These are phyloP conservation scores for Villa cingulata DNA, from an alignment of 2,888 invertebrate species.

Conservation along the genomic window DNA sequence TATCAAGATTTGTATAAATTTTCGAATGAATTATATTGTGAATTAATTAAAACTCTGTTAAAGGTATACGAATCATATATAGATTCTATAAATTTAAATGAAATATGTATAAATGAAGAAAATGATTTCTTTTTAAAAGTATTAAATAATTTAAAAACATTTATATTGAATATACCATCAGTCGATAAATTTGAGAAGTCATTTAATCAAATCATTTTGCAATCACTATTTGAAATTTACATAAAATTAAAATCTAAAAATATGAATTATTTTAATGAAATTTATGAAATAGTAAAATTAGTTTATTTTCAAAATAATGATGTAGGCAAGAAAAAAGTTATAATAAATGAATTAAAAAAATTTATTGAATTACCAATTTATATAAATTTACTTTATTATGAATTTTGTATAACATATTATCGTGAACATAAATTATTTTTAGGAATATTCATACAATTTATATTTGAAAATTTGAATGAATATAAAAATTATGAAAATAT, in stretches of 20 bases:
- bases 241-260: conserved; percentile 18
- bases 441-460: conserved; percentile 6
- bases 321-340: conserved; percentile 4
- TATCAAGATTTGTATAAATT: conserved; percentile 25
- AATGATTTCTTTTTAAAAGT: conserved; percentile 20
- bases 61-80: conserved; percentile 17
- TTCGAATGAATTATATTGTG: conserved; percentile 18
- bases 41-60: conserved; percentile 20
- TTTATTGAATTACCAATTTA: conserved; percentile 18
- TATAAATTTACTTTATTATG: conserved; percentile 21
- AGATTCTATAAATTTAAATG: conserved; percentile 7
- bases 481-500: conserved; percentile 7
- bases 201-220: conserved; percentile 17
- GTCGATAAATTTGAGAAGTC: conserved; percentile 10
- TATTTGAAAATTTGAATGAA: conserved; percentile 9
- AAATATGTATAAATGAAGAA: conserved; percentile 16
- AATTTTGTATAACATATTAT: conserved; percentile 22
- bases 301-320: conserved; percentile 10
- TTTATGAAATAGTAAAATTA: conserved; percentile 22
- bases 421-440: conserved; percentile 13
- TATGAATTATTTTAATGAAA: conserved; percentile 23
- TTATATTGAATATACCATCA: conserved; percentile 19
- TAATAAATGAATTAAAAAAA: conserved; percentile 8
- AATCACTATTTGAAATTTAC: conserved; percentile 21
- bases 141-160: conserved; percentile 12